These are phyloP conservation scores for Pogonomyrmex barbatus DNA, from an alignment of 1,140 invertebrate species.

Conservation along the genomic window DNA sequence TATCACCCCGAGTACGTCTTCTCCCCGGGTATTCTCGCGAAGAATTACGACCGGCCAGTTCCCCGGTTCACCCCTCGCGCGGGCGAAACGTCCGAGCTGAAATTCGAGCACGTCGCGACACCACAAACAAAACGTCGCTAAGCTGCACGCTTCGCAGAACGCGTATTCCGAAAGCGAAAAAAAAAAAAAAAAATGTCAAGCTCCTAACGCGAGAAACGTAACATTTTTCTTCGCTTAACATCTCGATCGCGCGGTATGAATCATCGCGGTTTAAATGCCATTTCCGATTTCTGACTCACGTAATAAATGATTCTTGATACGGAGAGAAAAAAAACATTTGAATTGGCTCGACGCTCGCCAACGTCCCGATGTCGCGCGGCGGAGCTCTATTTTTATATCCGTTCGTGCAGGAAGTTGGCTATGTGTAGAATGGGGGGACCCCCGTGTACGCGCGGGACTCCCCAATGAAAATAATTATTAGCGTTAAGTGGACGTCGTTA, in stretches of 20 bases:
- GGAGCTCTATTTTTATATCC: conserved; percentile 86
- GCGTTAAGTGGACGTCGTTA: conserved; percentile 85
- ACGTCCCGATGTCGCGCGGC: conserved; percentile 68
- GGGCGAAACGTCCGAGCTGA: conserved; percentile 17
- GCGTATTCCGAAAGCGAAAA: neutral
- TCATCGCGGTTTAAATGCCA: conserved; percentile 8
- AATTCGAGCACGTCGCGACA: conserved; percentile 29
- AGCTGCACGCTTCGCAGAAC: conserved; percentile 5
- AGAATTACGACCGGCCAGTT: conserved; percentile 39
- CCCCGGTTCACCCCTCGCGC: neutral
- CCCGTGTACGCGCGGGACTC: conserved; percentile 76
- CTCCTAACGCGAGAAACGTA: neutral
- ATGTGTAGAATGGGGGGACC: conserved; percentile 78
- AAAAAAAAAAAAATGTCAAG: neutral
- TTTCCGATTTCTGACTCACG: neutral
- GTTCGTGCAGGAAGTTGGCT: conserved; percentile 85
- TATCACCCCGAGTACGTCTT: conserved; percentile 48
- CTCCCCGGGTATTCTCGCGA: conserved; percentile 26
- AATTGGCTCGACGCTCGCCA: conserved; percentile 68
- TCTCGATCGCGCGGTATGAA: neutral
- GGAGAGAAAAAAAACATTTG: conserved; percentile 60
- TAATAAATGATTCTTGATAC: conserved; percentile 16
- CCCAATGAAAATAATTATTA: conserved; percentile 86
- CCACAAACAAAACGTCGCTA: conserved; percentile 16
- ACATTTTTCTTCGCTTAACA: neutral